Base-by-base conservation (phyloP, 2,888 invertebrate species). In the Teinopalpus imperialis region DNA sequence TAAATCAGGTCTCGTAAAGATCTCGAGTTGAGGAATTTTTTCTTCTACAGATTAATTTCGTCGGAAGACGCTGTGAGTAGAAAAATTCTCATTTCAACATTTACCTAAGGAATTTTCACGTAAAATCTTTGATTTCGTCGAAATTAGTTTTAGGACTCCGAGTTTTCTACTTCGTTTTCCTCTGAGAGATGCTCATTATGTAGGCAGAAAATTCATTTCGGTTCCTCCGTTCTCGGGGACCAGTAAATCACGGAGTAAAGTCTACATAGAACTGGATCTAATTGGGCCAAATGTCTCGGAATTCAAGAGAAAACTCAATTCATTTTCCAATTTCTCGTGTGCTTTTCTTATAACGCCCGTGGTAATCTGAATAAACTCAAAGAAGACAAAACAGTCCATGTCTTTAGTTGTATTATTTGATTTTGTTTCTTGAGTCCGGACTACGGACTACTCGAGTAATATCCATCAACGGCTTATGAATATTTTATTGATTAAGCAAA, bases 1-100 rank as follows among this genome's bases (percentile, higher is more conserved):
- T 44, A 44, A 47, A 49, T 44, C 21, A 32, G 20, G 32, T 31
- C 35, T 13, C 29, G 23, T 23, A 29, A 34, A 23, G 29, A 32
- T 40, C 24, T 31, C 24, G 9, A 18, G 16, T 16, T 24, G 35
- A n/a, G 26, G 9, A 27, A 23, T 29, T 29, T 36, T 41, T 24
- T 9, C 34, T 40, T 23, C 35, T 9, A 34, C 21, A 13, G 23
- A 46, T 46, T 46, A 41, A 41, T 35, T 35, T 41, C 21, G 12
- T 46, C 10, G 12, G 14, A 18, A 23, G 34, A 2, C 26, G 13
- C 12, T 12, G 31, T 18, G 16, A 39, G 27, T 32, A 1, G 27
- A 34, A 37, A 46, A 48, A 34, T 44, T 49, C 35, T 39, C 41
- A 49, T 49, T 43, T 39, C 34, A 42, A 40, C 37, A 26, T 48